Evolutionary conservation across 2,797 vertebrate species (phyloP).

Genomic region (Rallus crepitans): DNA sequence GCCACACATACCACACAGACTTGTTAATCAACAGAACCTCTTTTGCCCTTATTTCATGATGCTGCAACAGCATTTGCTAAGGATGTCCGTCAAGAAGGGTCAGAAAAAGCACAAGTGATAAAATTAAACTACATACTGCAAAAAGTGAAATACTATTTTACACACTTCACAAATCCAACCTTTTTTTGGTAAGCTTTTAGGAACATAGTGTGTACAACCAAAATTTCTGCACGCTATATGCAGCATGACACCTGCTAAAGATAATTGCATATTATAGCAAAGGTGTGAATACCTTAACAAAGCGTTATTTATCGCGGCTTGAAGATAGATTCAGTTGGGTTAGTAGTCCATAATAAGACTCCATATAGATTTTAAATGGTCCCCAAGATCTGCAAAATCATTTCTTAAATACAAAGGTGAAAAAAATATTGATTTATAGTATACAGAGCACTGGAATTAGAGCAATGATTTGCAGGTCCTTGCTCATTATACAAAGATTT

Average conservation of each 20-base stretch:
- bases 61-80: neutral
- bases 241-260: neutral
- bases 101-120: neutral
- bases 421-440: neutral
- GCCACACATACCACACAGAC: neutral
- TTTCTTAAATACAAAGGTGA: neutral
- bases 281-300: neutral
- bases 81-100: neutral
- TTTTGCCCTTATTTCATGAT: neutral
- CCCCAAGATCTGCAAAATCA: neutral
- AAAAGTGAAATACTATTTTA: neutral
- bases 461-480: neutral
- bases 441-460: neutral
- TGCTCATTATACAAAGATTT: neutral
- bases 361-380: neutral
- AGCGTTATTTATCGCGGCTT: neutral
- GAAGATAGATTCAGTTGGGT: neutral
- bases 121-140: neutral
- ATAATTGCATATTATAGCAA: neutral
- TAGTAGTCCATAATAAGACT: neutral
- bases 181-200: neutral
- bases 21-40: neutral
- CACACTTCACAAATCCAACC: neutral
- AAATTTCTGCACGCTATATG: neutral
- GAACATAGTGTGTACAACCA: neutral